Conservation (phyloP, 2,888 invertebrate genomes). For the Melikaiella ostensackeni region DNA sequence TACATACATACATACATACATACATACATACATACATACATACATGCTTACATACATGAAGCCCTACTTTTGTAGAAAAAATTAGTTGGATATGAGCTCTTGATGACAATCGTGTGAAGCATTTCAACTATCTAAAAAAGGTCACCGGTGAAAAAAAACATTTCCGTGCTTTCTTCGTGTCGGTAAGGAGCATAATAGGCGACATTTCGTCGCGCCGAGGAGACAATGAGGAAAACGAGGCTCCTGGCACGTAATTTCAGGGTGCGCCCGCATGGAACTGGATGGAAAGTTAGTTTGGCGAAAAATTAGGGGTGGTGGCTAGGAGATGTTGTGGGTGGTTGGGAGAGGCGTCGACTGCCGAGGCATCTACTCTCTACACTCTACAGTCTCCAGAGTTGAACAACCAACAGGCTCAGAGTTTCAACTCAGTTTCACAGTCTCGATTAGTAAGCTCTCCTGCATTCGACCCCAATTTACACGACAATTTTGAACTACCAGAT, state of each 20-base stretch:
- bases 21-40: too few relatives aligned
- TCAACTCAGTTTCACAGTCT: conserved; percentile 31
- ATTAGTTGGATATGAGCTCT: not conserved
- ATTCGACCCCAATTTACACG: conserved; percentile 34
- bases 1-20: too few relatives aligned
- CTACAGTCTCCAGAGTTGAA: conserved; percentile 27
- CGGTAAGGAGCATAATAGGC: conserved; percentile 20
- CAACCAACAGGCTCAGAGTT: conserved; percentile 30
- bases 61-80: not conserved
- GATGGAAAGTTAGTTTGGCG: conserved; percentile 51
- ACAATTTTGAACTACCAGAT: conserved; percentile 25
- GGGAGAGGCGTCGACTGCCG: conserved; percentile 31
- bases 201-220: conserved; percentile 47
- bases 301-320: conserved; percentile 43
- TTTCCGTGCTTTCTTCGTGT: not conserved
- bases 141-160: conserved; percentile 10
- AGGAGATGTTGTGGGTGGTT: conserved; percentile 8
- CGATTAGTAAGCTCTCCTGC: conserved; percentile 27
- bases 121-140: conserved; percentile 10
- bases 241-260: conserved; percentile 38
- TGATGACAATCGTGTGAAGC: not conserved
- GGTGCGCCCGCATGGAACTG: conserved; percentile 23
- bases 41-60: too few relatives aligned
- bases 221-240: conserved; percentile 56
- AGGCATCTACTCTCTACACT: conserved; percentile 28